Conservation (phyloP, 1,140 invertebrate genomes). For the Caenorhabditis latens region DNA sequence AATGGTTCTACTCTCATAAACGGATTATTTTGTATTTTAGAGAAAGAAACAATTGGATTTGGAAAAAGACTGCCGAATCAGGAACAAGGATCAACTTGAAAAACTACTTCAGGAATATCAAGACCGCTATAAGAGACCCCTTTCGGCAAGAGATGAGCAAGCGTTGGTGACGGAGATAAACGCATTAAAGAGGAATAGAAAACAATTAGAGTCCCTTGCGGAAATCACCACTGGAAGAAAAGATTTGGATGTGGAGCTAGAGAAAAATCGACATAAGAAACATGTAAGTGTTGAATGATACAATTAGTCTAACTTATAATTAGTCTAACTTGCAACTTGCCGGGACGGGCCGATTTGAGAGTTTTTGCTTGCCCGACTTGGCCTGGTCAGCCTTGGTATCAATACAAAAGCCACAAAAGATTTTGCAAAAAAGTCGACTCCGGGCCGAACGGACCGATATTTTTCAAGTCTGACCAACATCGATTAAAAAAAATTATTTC, state of each 20-base stretch:
- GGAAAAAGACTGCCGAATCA: conserved; percentile 43
- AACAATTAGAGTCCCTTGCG: conserved; percentile 41
- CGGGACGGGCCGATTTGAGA: no score
- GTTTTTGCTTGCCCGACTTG: no score
- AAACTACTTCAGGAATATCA: neutral
- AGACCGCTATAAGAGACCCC: conserved; percentile 44
- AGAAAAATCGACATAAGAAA: conserved; percentile 22
- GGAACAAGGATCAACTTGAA: conserved; percentile 16
- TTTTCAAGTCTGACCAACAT: no score
- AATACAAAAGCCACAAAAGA: no score
- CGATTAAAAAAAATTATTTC: neutral
- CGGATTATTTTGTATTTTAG: neutral
- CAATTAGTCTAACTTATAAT: neutral
- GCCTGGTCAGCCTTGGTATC: no score
- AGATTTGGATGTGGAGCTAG: conserved; percentile 3
- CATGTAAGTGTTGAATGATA: neutral
- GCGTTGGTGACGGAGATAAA: conserved; percentile 57
- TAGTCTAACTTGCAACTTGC: no score
- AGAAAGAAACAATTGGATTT: conserved; percentile 49
- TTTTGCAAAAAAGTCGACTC: no score
- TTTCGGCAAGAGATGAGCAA: conserved; percentile 58
- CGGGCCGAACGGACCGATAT: no score
- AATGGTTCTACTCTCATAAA: neutral
- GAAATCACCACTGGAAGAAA: neutral
- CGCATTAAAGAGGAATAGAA: conserved; percentile 59